Conservation (phyloP, 2,888 invertebrate species). For the Luperina nickerlii region DNA sequence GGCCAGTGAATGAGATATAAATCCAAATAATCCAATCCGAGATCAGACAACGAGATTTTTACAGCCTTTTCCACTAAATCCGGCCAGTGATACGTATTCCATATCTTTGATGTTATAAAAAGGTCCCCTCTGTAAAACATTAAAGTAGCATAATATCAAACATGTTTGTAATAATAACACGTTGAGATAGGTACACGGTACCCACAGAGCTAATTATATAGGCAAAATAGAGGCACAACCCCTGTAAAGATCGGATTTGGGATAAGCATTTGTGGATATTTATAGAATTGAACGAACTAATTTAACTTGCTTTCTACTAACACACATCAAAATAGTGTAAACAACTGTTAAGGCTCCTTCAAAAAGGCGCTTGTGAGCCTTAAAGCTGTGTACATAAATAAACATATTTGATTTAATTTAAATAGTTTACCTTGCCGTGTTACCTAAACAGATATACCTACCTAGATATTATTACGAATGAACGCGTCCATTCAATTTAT, state of each 20-base stretch:
- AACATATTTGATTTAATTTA: conserved; percentile 2
- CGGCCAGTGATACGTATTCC: conserved; percentile 90
- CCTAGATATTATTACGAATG: conserved; percentile 1
- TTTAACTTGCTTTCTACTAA: conserved; percentile 32
- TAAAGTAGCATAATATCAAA: conserved; percentile 29
- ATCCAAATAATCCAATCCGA: conserved; percentile 94
- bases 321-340: conserved; percentile 19
- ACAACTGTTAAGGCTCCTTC: not conserved
- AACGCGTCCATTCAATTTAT: conserved; percentile 4
- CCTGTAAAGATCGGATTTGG: conserved; percentile 35
- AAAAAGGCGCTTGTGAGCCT: too few relatives aligned
- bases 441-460: not conserved
- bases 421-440: not conserved
- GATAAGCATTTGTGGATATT: conserved; percentile 47
- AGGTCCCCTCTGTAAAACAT: conserved; percentile 86
- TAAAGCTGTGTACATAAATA: not conserved
- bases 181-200: conserved; percentile 6
- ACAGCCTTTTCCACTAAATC: conserved; percentile 93
- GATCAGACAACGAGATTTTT: conserved; percentile 91
- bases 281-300: conserved; percentile 38
- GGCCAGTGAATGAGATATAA: conserved; percentile 97
- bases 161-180: conserved; percentile 32
- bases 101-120: conserved; percentile 93
- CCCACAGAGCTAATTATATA: conserved; percentile 31
- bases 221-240: conserved; percentile 31